These are phyloP conservation scores for Enteromius mattozi DNA, from an alignment of 2,797 vertebrate species.

Conservation along the genomic window DNA sequence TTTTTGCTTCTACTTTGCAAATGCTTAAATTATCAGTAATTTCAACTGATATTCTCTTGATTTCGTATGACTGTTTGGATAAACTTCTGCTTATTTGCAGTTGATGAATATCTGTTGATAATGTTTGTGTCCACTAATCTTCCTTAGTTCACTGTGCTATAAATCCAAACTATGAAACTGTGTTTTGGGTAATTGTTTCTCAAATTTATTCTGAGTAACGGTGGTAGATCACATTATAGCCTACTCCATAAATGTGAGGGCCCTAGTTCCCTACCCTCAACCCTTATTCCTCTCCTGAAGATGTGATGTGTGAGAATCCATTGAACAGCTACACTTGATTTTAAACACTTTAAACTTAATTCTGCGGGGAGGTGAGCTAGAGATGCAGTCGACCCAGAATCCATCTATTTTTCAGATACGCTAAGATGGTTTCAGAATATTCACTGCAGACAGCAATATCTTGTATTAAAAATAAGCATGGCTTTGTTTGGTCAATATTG, in stretches of 20 bases:
- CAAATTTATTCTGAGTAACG: slow-evolving; percentile 25
- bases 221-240: slow-evolving; percentile 14
- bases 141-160: background rate
- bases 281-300: slow-evolving; percentile 28
- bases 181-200: slow-evolving; percentile 18
- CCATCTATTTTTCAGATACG: slow-evolving; percentile 42
- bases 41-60: background rate
- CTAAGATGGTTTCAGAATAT: slow-evolving; percentile 26
- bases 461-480: slow-evolving; percentile 12
- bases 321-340: slow-evolving; percentile 52
- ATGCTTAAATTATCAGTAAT: background rate
- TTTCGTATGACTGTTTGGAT: background rate
- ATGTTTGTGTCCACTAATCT: background rate
- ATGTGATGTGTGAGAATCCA: slow-evolving; percentile 54
- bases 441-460: background rate
- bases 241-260: slow-evolving; percentile 6
- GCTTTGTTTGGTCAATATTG: slow-evolving; percentile 28
- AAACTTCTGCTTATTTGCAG: background rate
- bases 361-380: slow-evolving; percentile 44
- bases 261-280: slow-evolving; percentile 16
- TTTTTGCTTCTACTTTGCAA: background rate
- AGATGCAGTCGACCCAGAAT: slow-evolving; percentile 54
- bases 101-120: background rate
- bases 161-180: background rate
- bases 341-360: slow-evolving; percentile 52